Conservation (phyloP, 2,113 vertebrate genomes). For the Eubucco bourcierii region DNA sequence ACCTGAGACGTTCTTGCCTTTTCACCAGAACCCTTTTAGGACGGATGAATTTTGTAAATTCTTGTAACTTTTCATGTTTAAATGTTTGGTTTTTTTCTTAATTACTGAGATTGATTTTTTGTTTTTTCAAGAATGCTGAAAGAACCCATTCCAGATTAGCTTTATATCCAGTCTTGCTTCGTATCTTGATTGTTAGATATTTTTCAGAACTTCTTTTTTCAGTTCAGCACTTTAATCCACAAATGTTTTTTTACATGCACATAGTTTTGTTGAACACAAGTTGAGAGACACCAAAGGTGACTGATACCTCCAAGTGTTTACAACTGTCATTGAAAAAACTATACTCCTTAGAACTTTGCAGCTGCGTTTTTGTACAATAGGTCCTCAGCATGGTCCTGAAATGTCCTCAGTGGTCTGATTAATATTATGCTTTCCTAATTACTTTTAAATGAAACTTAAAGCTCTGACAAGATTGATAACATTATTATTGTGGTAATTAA, state of each 20-base stretch:
- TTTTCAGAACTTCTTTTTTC: slow-evolving; percentile 42
- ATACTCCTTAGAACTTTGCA: background rate
- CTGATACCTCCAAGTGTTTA: background rate
- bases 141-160: slow-evolving; percentile 25
- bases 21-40: background rate
- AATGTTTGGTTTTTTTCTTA: background rate
- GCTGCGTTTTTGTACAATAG: background rate
- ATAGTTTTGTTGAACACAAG: background rate
- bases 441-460: background rate
- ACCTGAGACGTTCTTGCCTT: background rate
- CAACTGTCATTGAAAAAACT: background rate
- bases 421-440: background rate
- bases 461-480: background rate
- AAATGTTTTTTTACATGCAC: background rate
- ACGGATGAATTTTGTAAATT: background rate
- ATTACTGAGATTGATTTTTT: background rate
- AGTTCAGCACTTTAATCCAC: background rate
- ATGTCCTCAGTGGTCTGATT: background rate
- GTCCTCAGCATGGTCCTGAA: background rate
- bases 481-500: background rate
- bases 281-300: background rate
- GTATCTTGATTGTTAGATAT: slow-evolving; percentile 23
- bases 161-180: slow-evolving; percentile 51
- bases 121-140: background rate
- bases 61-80: background rate